Conservation (phyloP, 2,888 invertebrate species). For the Leucozona laternaria region DNA sequence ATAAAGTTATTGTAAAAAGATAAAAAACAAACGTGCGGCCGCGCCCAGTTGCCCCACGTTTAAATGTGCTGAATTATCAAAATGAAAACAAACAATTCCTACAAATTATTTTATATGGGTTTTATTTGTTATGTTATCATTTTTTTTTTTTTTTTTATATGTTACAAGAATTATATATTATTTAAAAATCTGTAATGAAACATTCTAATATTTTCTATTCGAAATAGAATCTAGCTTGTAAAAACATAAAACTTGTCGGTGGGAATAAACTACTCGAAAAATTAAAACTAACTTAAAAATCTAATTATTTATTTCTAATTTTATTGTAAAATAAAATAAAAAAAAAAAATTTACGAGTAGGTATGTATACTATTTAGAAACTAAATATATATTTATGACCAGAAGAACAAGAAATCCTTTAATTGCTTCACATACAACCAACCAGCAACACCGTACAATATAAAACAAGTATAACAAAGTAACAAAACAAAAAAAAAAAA, state of each 20-base stretch:
- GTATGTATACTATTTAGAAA: slow-evolving; percentile 37
- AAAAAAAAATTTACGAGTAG: slow-evolving; percentile 56
- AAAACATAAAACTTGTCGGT: slow-evolving; percentile 53
- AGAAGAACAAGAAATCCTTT: slow-evolving; percentile 17
- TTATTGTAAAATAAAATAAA: slow-evolving; percentile 73
- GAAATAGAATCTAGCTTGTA: slow-evolving; percentile 70
- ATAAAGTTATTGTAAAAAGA: slow-evolving; percentile 60
- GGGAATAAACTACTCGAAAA: slow-evolving; percentile 58
- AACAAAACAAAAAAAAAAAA: slow-evolving; percentile 37
- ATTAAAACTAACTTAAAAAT: slow-evolving; percentile 63
- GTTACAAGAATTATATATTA: slow-evolving; percentile 48
- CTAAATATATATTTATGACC: slow-evolving; percentile 20
- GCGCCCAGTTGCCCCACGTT: slow-evolving; percentile 28
- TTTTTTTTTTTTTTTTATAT: too few relatives aligned
- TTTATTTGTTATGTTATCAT: slow-evolving; percentile 62
- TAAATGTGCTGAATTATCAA: slow-evolving; percentile 67
- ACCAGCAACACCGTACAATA: slow-evolving; percentile 54
- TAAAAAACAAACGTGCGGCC: slow-evolving; percentile 27
- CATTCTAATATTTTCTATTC: slow-evolving; percentile 74
- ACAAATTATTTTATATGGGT: slow-evolving; percentile 67
- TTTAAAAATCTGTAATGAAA: slow-evolving; percentile 60
- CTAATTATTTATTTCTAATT: slow-evolving; percentile 74
- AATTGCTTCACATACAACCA: slow-evolving; percentile 60
- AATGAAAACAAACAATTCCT: slow-evolving; percentile 63
- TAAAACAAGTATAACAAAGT: slow-evolving; percentile 25